These are phyloP conservation scores for Sipha maydis DNA, from an alignment of 2,888 invertebrate species.

Conservation along the genomic window DNA sequence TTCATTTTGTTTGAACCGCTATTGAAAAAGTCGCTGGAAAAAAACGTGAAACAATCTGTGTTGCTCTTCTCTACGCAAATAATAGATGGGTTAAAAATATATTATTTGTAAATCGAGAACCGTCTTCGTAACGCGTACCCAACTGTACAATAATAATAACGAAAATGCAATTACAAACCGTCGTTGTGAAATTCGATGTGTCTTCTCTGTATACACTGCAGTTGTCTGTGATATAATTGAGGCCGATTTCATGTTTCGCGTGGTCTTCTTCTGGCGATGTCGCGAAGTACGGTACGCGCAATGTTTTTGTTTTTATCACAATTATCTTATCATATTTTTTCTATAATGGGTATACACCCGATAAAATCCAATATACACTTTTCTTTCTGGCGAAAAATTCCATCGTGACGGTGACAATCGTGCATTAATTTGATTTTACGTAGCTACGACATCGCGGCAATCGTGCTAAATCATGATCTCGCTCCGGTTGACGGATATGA, in stretches of 20 bases:
- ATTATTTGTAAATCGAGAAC: neutral
- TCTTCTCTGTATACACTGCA: neutral
- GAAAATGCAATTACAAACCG: slow-evolving; percentile 47
- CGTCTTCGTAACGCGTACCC: neutral
- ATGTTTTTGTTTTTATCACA: slow-evolving; percentile 8
- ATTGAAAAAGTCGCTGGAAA: slow-evolving; percentile 28
- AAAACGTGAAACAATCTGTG: slow-evolving; percentile 44
- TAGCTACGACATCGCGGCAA: neutral
- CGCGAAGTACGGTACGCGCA: neutral
- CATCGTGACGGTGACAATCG: slow-evolving; percentile 14
- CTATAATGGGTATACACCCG: neutral
- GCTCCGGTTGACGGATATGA: neutral
- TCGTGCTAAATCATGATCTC: slow-evolving; percentile 20
- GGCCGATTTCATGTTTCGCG: slow-evolving; percentile 35
- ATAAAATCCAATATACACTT: slow-evolving; percentile 5
- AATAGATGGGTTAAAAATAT: slow-evolving; percentile 20
- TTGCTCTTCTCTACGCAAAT: neutral
- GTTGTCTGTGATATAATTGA: slow-evolving; percentile 4
- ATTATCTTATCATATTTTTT: neutral
- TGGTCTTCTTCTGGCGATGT: neutral
- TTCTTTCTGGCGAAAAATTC: slow-evolving; percentile 13
- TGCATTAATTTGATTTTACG: neutral
- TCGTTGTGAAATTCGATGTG: slow-evolving; percentile 24
- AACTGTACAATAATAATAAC: slow-evolving; percentile 16
- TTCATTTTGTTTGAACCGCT: neutral